Conservation (phyloP, 2,888 invertebrate genomes). For the Globia sparganii region DNA sequence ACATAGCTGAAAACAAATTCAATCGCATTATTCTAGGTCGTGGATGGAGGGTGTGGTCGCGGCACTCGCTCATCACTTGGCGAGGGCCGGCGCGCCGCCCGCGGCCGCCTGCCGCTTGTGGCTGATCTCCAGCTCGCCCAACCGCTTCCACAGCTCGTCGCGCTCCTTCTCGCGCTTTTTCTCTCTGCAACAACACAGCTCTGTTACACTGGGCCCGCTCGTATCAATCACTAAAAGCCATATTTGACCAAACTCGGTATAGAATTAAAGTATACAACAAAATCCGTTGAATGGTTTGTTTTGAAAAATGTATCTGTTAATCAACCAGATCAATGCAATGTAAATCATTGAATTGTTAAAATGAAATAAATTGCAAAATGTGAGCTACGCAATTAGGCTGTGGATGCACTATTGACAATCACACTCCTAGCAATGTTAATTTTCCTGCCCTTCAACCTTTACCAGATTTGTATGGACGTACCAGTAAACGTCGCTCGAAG, state of each 20-base stretch:
- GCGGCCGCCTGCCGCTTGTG: conserved; percentile 87
- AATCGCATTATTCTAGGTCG: conserved; percentile 83
- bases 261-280: not conserved
- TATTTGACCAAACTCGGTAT: not conserved
- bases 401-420: not conserved
- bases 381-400: not conserved
- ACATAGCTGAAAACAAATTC: conserved; percentile 87
- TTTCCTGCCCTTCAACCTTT: not conserved
- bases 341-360: not conserved
- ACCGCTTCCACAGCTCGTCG: conserved; percentile 98
- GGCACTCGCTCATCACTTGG: conserved; percentile 89
- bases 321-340: not conserved
- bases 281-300: not conserved
- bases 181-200: conserved; percentile 90
- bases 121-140: conserved; percentile 96
- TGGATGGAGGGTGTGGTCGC: conserved; percentile 74
- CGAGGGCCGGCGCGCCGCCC: conserved; percentile 71
- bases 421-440: not conserved
- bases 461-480: not conserved
- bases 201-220: conserved; percentile 16
- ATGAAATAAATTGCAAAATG: not conserved
- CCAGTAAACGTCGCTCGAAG: not conserved
- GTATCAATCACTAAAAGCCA: not conserved
- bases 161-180: conserved; percentile 98
- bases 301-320: not conserved